Evolutionary conservation across 2,888 invertebrate genomes (phyloP), one percentile per base, ranked within the genome.

Genomic region (Platynereis dumerilii): DNA sequence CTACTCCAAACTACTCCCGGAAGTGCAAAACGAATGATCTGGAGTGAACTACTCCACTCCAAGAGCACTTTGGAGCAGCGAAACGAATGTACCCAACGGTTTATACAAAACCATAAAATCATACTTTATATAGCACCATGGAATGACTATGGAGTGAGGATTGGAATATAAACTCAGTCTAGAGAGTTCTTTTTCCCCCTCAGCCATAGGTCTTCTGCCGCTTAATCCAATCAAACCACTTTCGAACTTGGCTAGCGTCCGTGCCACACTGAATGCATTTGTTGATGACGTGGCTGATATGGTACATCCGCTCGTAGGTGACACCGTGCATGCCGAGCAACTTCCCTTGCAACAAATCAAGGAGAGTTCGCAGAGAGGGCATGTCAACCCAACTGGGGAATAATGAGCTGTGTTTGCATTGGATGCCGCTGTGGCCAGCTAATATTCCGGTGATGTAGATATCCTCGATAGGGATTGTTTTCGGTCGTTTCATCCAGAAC

Each of bases 231-330:
- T 48, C 20, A 48, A 48, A 48, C 48, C 48, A 48, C 20, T n/a
- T 48, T 22, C n/a, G n/a, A n/a, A 48, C 5, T 48, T 48, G 20
- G 20, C 22, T 7, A 7, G 7, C 7, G 48, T 48, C 48, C n/a
- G n/a, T n/a, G 20, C 20, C 48, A 48, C 48, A 48, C 48, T 22
- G n/a, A 20, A n/a, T 48, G 22, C 48, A 48, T 22, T n/a, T 20
- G 20, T 48, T n/a, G n/a, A 48, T 48, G 48, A 48, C 48, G 20
- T 48, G n/a, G 20, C n/a, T 20, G 7, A 48, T 48, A 20, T 48
- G 48, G 48, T 48, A 48, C 48, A 48, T 48, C 48, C 48, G n/a
- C 7, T 48, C 48, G 22, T 48, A 48, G 48, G 48, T 48, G 20
- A 48, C 48, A 12, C 20, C 48, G 48, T 48, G 48, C 22, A 48